phyloP scores from a whole-genome alignment of 2,113 vertebrate genomes.

The Odontesthes bonariensis region DNA sequence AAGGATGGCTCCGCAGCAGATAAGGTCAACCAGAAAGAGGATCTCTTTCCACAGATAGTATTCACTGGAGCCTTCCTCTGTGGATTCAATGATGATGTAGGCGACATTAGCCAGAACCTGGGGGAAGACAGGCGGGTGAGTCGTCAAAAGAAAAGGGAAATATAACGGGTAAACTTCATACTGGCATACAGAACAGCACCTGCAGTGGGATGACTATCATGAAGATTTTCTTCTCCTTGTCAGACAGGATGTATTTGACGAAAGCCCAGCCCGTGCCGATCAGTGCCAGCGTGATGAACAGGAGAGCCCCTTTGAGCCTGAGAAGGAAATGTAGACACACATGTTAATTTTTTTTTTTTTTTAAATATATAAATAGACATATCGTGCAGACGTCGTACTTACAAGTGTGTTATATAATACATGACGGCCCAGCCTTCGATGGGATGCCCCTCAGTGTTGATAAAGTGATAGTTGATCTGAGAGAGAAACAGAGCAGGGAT shows the following conservation, averaged over 20 bases:
- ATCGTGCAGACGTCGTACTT: conserved; percentile 56
- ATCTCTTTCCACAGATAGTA: conserved; percentile 88
- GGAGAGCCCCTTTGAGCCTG: conserved; percentile 89
- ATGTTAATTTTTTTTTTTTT: too few relatives aligned
- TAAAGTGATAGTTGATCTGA: conserved; percentile 91
- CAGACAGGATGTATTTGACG: conserved; percentile 87
- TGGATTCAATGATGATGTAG: conserved; percentile 88
- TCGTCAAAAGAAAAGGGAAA: not conserved
- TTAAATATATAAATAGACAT: too few relatives aligned
- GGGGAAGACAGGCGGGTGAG: accelerated
- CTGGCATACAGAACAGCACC: conserved; percentile 68
- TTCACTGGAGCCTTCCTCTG: conserved; percentile 87
- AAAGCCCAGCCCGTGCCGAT: conserved; percentile 91
- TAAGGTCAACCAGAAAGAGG: conserved; percentile 88
- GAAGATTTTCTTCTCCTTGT: conserved; percentile 92
- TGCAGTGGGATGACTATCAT: conserved; percentile 89
- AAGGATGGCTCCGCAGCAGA: conserved; percentile 88
- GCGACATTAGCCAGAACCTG: conserved; percentile 90
- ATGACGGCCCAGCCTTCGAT: conserved; percentile 89
- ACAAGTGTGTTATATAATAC: conserved; percentile 90
- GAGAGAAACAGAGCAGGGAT: not conserved
- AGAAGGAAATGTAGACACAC: not conserved
- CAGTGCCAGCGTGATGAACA: conserved; percentile 89
- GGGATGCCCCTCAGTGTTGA: conserved; percentile 86
- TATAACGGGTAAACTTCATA: not conserved